A percentile compares a stretch with the other conserved stretches of the same genome.
Evolutionary conservation across 2,113 vertebrate genomes (phyloP).

Genomic region (Holacanthus passer): DNA sequence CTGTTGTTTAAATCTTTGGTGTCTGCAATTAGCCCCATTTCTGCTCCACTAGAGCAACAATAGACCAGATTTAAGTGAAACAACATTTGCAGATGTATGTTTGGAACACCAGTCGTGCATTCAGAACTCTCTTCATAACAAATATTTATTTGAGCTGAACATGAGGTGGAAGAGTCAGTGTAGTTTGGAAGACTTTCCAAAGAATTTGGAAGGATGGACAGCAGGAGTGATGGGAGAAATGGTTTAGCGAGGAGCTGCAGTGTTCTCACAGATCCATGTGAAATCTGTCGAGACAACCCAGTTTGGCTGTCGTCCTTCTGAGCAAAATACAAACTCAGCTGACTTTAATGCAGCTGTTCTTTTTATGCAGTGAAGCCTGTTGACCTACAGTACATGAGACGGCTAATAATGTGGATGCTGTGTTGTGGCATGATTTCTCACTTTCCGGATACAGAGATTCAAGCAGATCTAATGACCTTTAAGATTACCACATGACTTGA

Average conservation of each 20-base stretch:
- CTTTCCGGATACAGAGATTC: not conserved
- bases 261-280: constrained; percentile 60
- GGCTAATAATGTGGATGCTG: not conserved
- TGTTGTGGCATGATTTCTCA: constrained; percentile 1
- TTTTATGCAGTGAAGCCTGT: not conserved
- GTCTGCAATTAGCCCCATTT: constrained; percentile 46
- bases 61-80: not conserved
- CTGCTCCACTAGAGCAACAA: not conserved
- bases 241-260: constrained; percentile 49
- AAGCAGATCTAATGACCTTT: not conserved
- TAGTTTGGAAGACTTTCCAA: too few relatives aligned
- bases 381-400: not conserved
- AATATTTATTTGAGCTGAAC: constrained; percentile 41
- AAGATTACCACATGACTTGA: not conserved
- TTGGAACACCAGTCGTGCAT: not conserved
- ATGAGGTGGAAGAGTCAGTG: constrained; percentile 16
- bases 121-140: constrained; percentile 14
- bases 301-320: constrained; percentile 23
- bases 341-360: constrained; percentile 8
- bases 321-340: constrained; percentile 4
- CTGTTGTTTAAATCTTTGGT: constrained; percentile 47
- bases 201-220: constrained; percentile 8
- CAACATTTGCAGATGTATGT: not conserved
- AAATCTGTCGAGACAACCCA: constrained; percentile 33
- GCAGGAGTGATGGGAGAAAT: not conserved